A percentile compares a stretch with the other conserved stretches of the same genome.
These are phyloP conservation scores for Hydrolagus affinis DNA, from an alignment of 2,113 vertebrate species.

Conservation along the genomic window DNA sequence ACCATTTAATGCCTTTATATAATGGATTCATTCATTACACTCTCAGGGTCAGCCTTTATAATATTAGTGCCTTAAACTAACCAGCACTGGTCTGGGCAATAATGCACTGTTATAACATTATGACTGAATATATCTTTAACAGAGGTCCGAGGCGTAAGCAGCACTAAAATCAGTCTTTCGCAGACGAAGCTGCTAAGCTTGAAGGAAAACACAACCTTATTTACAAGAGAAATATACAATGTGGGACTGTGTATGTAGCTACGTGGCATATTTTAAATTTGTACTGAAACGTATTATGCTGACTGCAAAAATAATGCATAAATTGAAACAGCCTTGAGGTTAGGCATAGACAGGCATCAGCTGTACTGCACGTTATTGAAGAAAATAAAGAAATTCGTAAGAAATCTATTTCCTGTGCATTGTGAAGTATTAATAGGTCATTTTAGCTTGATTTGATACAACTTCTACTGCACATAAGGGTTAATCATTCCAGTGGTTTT, in stretches of 20 bases:
- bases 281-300: too few species aligned
- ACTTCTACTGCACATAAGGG: constrained; percentile 51
- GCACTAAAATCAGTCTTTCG: not conserved
- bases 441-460: constrained; percentile 46
- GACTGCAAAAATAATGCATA: not conserved
- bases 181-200: constrained; percentile 24
- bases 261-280: constrained; percentile 10
- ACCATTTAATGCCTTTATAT: constrained; percentile 27
- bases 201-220: not conserved
- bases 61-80: constrained; percentile 5
- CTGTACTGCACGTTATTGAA: not conserved
- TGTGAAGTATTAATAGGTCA: constrained; percentile 44
- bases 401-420: constrained; percentile 46
- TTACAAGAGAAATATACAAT: constrained; percentile 20
- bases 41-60: constrained; percentile 26
- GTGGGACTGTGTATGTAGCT: not conserved
- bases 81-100: not conserved
- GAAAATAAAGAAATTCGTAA: constrained; percentile 42
- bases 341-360: not conserved
- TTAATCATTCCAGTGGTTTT: constrained; percentile 56
- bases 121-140: not conserved
- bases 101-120: constrained; percentile 14
- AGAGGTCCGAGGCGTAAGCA: not conserved
- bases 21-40: constrained; percentile 30
- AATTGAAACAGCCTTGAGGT: not conserved